A percentile compares a stretch with the other conserved stretches of the same genome.
These are phyloP conservation scores for Venustoraphidia nigricollis DNA, from an alignment of 2,888 invertebrate species.

Conservation along the genomic window DNA sequence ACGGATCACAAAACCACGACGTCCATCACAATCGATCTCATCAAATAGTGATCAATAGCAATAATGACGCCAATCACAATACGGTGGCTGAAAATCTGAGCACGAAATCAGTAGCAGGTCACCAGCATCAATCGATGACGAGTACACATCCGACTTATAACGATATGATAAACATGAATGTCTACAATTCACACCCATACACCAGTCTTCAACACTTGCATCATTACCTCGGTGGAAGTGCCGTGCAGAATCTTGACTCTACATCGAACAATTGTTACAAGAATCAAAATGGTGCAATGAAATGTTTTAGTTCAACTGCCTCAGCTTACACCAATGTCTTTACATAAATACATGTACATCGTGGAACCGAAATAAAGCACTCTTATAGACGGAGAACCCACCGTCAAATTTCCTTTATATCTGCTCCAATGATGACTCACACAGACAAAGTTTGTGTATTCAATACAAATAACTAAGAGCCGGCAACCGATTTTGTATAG, in stretches of 20 bases:
- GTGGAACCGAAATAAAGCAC: no score
- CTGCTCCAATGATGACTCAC: no score
- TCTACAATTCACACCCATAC: conserved; percentile 3
- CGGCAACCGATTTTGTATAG: no score
- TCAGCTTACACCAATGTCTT: neutral
- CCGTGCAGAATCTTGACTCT: neutral
- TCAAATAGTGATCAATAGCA: conserved; percentile 10
- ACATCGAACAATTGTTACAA: neutral
- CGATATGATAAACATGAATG: conserved; percentile 23
- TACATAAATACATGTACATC: neutral
- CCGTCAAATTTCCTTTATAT: no score
- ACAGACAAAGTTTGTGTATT: no score
- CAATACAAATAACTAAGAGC: no score
- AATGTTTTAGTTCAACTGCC: conserved; percentile 1
- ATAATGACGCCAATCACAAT: conserved; percentile 15
- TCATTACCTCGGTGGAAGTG: conserved; percentile 4
- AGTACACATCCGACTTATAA: conserved; percentile 20
- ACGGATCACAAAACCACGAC: conserved; percentile 22
- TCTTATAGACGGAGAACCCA: no score
- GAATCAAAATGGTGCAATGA: neutral
- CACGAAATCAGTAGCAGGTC: conserved; percentile 17
- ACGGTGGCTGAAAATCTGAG: conserved; percentile 22
- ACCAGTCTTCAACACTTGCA: conserved; percentile 6
- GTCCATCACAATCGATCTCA: conserved; percentile 3
- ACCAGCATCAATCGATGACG: conserved; percentile 18